phyloP scores from a whole-genome alignment of 2,797 vertebrate species.

The Anas acuta region DNA sequence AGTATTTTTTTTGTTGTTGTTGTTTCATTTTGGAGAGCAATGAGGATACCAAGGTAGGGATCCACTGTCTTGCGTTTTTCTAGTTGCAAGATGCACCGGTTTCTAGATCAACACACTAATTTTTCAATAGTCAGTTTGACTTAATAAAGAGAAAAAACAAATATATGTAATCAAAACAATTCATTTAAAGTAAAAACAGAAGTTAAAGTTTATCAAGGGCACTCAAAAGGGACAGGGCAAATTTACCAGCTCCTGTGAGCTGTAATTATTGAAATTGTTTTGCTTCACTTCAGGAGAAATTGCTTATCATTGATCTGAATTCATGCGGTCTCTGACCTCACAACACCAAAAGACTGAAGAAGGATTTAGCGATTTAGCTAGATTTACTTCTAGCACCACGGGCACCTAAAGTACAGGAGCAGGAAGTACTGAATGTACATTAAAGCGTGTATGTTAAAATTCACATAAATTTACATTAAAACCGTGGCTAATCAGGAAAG shows the following conservation, averaged over 20 bases:
- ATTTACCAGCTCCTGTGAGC: not conserved
- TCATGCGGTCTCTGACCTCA: not conserved
- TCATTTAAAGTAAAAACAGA: not conserved
- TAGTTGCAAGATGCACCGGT: conserved; percentile 62
- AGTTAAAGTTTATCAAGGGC: not conserved
- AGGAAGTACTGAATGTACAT: not conserved
- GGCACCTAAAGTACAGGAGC: not conserved
- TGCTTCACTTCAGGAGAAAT: conserved; percentile 21
- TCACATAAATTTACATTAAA: not conserved
- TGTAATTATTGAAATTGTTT: conserved; percentile 17
- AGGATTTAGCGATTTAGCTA: not conserved
- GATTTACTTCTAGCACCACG: not conserved
- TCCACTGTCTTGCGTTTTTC: conserved; percentile 47
- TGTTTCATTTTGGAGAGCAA: conserved; percentile 27
- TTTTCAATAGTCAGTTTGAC: conserved; percentile 64
- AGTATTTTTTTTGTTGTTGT: conserved; percentile 61
- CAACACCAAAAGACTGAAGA: not conserved
- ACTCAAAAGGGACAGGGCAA: not conserved
- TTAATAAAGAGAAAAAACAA: conserved; percentile 56
- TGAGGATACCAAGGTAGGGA: not conserved
- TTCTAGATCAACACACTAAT: conserved; percentile 64
- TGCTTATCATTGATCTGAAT: not conserved
- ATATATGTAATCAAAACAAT: conserved; percentile 48
- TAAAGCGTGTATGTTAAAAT: not conserved
- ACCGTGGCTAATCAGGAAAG: not conserved